These are phyloP conservation scores for Nipponia nippon DNA, from an alignment of 2,113 vertebrate species.

Conservation along the genomic window DNA sequence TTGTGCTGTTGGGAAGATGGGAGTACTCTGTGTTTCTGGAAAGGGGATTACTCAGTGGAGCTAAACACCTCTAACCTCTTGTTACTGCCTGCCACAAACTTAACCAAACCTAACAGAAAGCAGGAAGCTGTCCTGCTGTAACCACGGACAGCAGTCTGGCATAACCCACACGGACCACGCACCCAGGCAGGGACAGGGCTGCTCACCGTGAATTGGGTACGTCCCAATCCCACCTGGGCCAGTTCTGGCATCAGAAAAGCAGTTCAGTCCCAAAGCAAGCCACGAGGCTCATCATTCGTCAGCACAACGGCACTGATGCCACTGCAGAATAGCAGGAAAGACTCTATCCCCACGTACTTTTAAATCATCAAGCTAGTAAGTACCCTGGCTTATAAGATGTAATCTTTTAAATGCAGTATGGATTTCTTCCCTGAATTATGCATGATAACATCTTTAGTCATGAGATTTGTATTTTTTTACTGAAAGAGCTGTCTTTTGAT, in stretches of 20 bases:
- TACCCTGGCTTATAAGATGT: constrained; percentile 58
- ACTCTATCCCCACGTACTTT: neutral
- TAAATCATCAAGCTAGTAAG: constrained; percentile 61
- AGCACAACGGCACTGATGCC: neutral
- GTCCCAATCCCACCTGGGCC: neutral
- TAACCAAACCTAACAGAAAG: neutral
- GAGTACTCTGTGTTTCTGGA: neutral
- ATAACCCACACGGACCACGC: accelerated
- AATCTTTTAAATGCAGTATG: constrained; percentile 70
- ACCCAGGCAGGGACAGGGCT: neutral
- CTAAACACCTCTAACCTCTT: neutral
- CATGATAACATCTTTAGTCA: constrained; percentile 53
- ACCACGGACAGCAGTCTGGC: accelerated
- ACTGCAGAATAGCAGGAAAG: neutral
- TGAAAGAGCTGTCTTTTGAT: neutral
- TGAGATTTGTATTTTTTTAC: neutral
- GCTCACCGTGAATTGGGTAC: accelerated
- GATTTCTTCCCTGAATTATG: constrained; percentile 63
- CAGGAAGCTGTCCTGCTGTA: neutral
- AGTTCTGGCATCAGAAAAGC: neutral
- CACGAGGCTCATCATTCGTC: neutral
- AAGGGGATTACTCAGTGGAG: neutral
- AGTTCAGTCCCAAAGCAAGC: neutral
- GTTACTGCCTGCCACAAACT: neutral
- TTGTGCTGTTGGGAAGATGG: neutral